Evolutionary conservation across 2,888 invertebrate species (phyloP).

Genomic region (Brenthis ino): DNA sequence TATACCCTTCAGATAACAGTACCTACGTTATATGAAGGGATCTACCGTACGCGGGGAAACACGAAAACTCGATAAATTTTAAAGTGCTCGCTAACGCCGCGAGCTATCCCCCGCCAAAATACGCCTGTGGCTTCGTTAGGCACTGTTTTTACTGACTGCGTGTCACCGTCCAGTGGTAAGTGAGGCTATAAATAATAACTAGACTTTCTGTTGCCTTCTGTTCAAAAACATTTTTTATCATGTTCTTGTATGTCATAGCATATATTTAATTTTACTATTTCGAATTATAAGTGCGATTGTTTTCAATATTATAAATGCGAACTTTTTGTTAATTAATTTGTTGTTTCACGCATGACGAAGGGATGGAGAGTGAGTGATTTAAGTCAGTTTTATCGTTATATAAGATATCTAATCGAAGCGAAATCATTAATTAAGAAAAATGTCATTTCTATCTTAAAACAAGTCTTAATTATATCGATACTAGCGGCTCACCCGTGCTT

Average conservation of each 20-base stretch:
- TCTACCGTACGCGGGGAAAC: constrained; percentile 46
- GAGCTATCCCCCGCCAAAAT: constrained; percentile 59
- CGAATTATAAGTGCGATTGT: neutral
- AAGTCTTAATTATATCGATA: too few species aligned
- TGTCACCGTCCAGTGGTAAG: constrained; percentile 5
- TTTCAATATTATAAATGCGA: neutral
- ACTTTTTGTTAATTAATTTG: too few species aligned
- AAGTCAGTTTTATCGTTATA: too few species aligned
- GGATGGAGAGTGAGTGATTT: too few species aligned
- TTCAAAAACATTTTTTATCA: neutral
- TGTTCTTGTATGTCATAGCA: too few species aligned
- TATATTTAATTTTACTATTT: neutral
- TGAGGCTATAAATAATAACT: constrained; percentile 12
- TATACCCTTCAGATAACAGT: neutral
- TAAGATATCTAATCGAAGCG: too few species aligned
- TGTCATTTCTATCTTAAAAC: too few species aligned
- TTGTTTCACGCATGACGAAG: too few species aligned
- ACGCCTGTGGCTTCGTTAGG: constrained; percentile 43
- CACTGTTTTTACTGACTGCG: constrained; percentile 12
- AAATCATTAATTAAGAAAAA: too few species aligned
- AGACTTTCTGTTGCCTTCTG: neutral
- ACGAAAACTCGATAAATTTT: constrained; percentile 79
- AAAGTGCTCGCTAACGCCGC: constrained; percentile 66
- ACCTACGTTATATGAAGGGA: neutral
- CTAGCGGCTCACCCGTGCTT: too few species aligned